Conservation (phyloP, 1,140 invertebrate genomes). For the Odontomachus brunneus region DNA sequence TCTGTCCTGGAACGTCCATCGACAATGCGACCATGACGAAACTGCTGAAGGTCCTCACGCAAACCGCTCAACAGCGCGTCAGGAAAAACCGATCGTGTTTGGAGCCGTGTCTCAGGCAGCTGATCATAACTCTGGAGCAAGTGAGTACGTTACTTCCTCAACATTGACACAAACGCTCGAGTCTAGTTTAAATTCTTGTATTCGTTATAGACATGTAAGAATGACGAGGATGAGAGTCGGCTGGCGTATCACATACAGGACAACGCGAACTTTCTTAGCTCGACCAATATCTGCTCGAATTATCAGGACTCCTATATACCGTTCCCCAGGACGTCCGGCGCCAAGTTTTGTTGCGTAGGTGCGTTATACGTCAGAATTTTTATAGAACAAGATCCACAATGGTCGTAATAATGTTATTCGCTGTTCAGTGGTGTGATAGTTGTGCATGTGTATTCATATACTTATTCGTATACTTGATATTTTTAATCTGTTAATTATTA, state of each 20-base stretch:
- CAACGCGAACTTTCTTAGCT: constrained; percentile 82
- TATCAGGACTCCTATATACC: constrained; percentile 94
- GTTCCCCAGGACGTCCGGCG: constrained; percentile 96
- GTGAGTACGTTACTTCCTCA: constrained; percentile 74
- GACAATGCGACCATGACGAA: constrained; percentile 87
- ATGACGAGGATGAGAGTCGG: constrained; percentile 83
- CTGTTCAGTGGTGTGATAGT: too few relatives aligned
- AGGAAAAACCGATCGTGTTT: constrained; percentile 92
- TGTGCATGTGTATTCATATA: too few relatives aligned
- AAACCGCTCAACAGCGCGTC: constrained; percentile 90
- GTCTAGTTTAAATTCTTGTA: not conserved
- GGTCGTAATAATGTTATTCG: too few relatives aligned
- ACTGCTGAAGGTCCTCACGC: constrained; percentile 90
- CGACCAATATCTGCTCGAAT: constrained; percentile 80
- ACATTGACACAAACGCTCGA: not conserved
- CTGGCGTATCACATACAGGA: constrained; percentile 82
- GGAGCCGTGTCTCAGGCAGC: constrained; percentile 91
- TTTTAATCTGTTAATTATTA: not conserved
- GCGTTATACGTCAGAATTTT: constrained; percentile 63
- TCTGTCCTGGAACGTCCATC: constrained; percentile 87
- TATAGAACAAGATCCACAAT: not conserved
- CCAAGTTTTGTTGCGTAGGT: constrained; percentile 95
- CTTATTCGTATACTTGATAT: too few relatives aligned
- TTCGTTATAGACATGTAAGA: constrained; percentile 80
- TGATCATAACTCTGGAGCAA: constrained; percentile 90